Conservation (phyloP, 2,888 invertebrate species). For the Lumbricus terrestris region DNA sequence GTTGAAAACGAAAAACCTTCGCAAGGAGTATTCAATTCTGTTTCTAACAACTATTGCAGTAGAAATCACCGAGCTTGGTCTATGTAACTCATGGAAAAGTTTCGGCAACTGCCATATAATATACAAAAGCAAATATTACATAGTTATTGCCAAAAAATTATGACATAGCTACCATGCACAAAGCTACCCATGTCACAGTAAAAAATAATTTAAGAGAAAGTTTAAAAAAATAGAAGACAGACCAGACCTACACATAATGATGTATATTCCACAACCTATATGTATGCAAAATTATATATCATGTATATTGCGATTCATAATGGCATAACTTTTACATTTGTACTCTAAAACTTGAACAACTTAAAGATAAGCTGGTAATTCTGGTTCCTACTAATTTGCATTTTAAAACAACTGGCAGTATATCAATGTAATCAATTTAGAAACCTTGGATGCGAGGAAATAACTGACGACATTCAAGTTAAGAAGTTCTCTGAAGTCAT, state of each 20-base stretch:
- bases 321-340: not conserved
- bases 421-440: not conserved
- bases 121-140: not conserved
- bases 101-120: not conserved
- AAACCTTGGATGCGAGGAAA: slow-evolving; percentile 52
- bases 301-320: not conserved
- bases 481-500: slow-evolving; percentile 49
- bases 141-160: not conserved
- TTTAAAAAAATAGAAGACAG: not conserved
- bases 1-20: too few relatives aligned
- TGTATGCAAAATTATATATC: too few relatives aligned
- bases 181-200: not conserved
- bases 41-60: too few relatives aligned
- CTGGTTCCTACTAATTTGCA: not conserved
- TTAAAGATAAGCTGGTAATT: not conserved
- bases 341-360: not conserved
- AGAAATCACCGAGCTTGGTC: not conserved
- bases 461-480: slow-evolving; percentile 53
- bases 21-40: too few relatives aligned
- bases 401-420: not conserved
- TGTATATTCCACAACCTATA: not conserved
- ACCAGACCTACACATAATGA: not conserved
- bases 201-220: not conserved
- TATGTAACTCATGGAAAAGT: not conserved
- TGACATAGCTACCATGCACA: not conserved